These are phyloP conservation scores for Argyra leucocephala DNA, from an alignment of 2,888 invertebrate species.

Conservation along the genomic window DNA sequence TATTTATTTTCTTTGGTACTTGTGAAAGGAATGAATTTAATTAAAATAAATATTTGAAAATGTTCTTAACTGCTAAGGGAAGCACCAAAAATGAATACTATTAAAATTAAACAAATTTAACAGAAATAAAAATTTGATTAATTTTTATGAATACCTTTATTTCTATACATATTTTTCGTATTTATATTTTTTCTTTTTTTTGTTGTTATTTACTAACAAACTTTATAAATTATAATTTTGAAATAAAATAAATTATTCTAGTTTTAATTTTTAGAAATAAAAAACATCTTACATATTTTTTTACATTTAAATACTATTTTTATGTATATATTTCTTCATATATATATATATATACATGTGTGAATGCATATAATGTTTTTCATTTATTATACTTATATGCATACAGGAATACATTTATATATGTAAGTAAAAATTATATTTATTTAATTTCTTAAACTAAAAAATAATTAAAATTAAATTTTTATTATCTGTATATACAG, in stretches of 20 bases:
- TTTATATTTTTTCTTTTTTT: no score
- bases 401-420: background rate
- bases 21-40: no score
- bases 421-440: background rate
- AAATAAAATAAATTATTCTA: conserved; percentile 1
- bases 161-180: no score
- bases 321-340: no score
- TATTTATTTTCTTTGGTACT: no score
- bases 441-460: background rate
- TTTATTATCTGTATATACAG: background rate
- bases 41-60: no score
- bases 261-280: background rate
- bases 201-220: background rate
- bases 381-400: background rate
- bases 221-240: background rate
- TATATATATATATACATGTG: no score
- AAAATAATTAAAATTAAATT: background rate
- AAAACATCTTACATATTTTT: background rate
- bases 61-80: no score
- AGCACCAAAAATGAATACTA: no score
- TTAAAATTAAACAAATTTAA: no score
- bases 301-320: background rate
- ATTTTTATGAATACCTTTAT: no score
- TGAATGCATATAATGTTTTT: background rate
- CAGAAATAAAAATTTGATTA: no score